Evolutionary conservation across 2,113 vertebrate species (phyloP), one percentile per base, ranked within the genome.

Genomic region (Lasiurus borealis): DNA sequence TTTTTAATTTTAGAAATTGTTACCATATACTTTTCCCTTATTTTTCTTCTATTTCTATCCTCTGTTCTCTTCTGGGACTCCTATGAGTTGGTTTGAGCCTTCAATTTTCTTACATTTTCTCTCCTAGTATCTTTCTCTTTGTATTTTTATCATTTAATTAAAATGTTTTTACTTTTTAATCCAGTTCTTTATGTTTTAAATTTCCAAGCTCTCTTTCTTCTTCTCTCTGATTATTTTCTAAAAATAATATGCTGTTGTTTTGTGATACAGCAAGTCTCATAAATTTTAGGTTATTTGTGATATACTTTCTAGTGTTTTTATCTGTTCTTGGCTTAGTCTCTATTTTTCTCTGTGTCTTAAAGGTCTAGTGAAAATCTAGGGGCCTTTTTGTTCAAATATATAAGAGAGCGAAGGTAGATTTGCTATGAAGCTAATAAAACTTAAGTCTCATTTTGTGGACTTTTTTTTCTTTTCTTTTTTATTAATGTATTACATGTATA

Each of bases 101-200:
- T 46, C 15, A 59, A 21, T 82, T 77, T 76, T 84, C 71, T 89
- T 34, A 88, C 21, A 25, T 77, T 84, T 94, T 50, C 80, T 78
- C 71, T 84, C 2, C 27, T 54, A 19, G 36, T 31, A 36, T 46
- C 36, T 57, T 85, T 94, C 31, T 90, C 9, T 85, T 71, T 59
- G 16, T n/a, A 62, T 62, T 48, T 77, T 89, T 77, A 12, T 54
- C 82, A 9, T 76, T 69, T 48, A 40, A 15, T 77, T n/a, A 62
- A 68, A 85, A 85, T 50, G 48, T 36, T 69, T 50, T 57, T 23
- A 54, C 34, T 34, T 84, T 84, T 84, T 40, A 50, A 29, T 68
- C 29, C 15, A 83, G 29, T 8, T 77, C n/a, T 21, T 75, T 29
- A 6, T 52, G 31, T 25, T 81, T 90, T 90, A 34, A 44, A 64